Evolutionary conservation across 1,140 invertebrate genomes (phyloP), one percentile per base, ranked within the genome.

Genomic region (Heliothis subflexa): DNA sequence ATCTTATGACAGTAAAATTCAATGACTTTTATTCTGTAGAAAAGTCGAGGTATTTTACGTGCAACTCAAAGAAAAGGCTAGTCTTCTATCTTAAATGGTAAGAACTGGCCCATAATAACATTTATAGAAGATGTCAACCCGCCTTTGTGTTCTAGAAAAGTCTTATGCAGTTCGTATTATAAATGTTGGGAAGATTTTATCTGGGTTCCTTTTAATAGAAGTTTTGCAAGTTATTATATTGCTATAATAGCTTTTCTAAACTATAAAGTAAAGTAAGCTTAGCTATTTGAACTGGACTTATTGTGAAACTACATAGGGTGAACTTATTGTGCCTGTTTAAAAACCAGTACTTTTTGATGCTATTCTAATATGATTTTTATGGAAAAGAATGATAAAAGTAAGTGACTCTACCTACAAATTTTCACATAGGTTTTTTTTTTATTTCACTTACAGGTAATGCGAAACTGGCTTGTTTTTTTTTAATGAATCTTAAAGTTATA

Each of bases 151-250:
- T 55, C 72, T 47, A 45, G 13, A 33, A 72, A 33, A 74, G 57
- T 61, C 72, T 62, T 61, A 25, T 62, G 55, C 72, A 74, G 72
- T 74, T 74, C 40, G n/a, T 40, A 14, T 72, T 57, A 57, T 72
- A 57, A 72, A 72, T 45, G 70, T 40, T 57, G 33, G n/a, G 13
- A 28, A 59, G 70, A 72, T 72, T 72, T 57, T 72, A 72, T 72
- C 70, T 55, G 9, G 9, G n/a, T 25, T 28, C 28, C 28, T 72
- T 70, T 57, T 72, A 72, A 50, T 72, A 72, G 33, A 72, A 72
- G 52, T 72, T 72, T 72, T 16, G 11, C 13, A 57, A 55, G 54
- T 72, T 70, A 70, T 70, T 55, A 72, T 40, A 72, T 54, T 57
- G 14, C 25, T 14, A 14, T 54, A 55, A 66, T n/a, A 33, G 28